Evolutionary conservation across 2,888 invertebrate species (phyloP).

Genomic region (Drosophila anceps): DNA sequence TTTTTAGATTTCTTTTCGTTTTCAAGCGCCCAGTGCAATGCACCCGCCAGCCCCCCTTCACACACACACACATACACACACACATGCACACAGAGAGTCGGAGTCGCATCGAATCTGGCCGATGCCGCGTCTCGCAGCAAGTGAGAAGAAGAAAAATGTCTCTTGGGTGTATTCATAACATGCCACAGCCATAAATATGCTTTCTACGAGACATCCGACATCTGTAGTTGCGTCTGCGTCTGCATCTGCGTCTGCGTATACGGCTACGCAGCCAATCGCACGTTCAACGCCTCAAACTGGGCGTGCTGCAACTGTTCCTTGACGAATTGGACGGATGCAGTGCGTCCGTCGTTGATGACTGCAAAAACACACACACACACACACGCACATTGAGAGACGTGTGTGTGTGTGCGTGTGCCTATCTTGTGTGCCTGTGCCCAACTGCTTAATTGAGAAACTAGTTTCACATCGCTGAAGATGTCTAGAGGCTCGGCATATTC

Average conservation of each 20-base stretch:
- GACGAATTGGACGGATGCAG: slow-evolving; percentile 81
- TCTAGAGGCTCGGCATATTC: slow-evolving; percentile 31
- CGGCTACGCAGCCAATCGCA: slow-evolving; percentile 62
- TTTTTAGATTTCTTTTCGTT: slow-evolving; percentile 75
- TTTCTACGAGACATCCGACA: slow-evolving; percentile 73
- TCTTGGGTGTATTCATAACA: slow-evolving; percentile 81
- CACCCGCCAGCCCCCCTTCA: slow-evolving; percentile 10
- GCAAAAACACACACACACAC: slow-evolving; percentile 21
- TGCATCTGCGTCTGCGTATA: slow-evolving; percentile 19
- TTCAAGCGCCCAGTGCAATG: slow-evolving; percentile 62
- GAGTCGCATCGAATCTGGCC: slow-evolving; percentile 15
- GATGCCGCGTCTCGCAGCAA: slow-evolving; percentile 36
- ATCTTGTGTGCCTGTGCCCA: slow-evolving; percentile 52
- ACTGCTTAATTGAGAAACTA: slow-evolving; percentile 77
- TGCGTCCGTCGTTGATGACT: slow-evolving; percentile 61
- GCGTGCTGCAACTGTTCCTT: slow-evolving; percentile 73
- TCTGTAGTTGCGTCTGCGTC: slow-evolving; percentile 32
- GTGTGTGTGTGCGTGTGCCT: slow-evolving; percentile 24
- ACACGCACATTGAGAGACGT: neutral
- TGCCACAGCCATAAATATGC: slow-evolving; percentile 80
- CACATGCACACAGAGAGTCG: neutral
- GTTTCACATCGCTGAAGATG: slow-evolving; percentile 59
- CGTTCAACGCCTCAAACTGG: slow-evolving; percentile 65
- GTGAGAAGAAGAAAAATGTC: slow-evolving; percentile 81
- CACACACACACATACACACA: neutral